Evolutionary conservation across 2,797 vertebrate species (phyloP).

Genomic region (Helicolenus hilgendorfi): DNA sequence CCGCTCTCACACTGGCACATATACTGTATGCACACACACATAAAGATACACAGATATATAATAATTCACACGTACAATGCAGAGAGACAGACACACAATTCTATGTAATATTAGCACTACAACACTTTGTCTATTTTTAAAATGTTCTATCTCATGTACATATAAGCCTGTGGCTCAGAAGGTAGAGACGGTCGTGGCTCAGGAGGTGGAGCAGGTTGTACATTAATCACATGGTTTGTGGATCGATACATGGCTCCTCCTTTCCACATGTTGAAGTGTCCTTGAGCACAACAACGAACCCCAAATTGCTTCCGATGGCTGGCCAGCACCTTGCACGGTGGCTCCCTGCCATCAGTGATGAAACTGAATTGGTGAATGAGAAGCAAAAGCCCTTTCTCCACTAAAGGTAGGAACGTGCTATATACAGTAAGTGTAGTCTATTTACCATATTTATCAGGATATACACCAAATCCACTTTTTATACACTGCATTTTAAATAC

Average conservation of each 20-base stretch:
- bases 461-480: not conserved
- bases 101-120: not conserved
- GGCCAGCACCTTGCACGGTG: not conserved
- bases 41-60: not conserved
- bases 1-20: conserved; percentile 17
- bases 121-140: not conserved
- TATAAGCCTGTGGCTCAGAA: not conserved
- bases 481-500: not conserved
- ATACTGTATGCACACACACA: not conserved
- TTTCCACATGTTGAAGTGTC: not conserved
- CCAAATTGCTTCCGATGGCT: not conserved
- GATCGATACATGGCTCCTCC: not conserved
- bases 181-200: not conserved
- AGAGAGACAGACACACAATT: not conserved
- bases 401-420: not conserved
- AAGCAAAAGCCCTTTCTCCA: not conserved
- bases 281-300: not conserved
- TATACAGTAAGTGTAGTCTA: not conserved
- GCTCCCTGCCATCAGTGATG: not conserved
- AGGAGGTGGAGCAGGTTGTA: not conserved
- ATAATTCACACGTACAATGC: not conserved
- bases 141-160: not conserved
- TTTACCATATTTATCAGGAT: not conserved
- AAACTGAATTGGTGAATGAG: not conserved
- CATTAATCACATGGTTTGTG: conserved; percentile 9